A percentile compares a stretch with the other conserved stretches of the same genome.
Evolutionary conservation across 2,113 vertebrate species (phyloP).

Genomic region (Mus spicilegus): DNA sequence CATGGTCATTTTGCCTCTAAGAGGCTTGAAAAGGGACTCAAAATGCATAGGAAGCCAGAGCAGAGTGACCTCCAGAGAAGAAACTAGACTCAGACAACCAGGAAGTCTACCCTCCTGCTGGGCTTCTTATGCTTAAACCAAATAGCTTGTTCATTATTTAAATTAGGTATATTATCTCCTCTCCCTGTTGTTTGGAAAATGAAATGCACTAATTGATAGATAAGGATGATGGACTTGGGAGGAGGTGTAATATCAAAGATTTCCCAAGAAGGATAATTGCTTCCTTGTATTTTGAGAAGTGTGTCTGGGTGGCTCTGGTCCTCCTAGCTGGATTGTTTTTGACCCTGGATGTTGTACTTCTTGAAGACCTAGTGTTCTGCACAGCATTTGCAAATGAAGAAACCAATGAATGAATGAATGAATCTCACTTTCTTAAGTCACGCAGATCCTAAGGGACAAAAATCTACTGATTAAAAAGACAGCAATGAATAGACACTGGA

Average conservation of each 20-base stretch:
- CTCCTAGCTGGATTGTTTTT: neutral
- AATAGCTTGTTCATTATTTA: neutral
- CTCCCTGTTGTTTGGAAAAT: neutral
- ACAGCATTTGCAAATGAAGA: neutral
- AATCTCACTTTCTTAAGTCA: neutral
- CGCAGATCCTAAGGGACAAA: neutral
- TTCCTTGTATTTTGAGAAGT: neutral
- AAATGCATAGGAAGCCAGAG: neutral
- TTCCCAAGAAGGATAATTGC: accelerated
- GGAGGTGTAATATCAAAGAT: neutral
- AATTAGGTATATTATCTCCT: neutral
- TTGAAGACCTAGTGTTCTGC: neutral
- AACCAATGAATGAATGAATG: neutral
- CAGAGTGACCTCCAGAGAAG: neutral
- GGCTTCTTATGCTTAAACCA: neutral
- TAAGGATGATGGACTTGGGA: neutral
- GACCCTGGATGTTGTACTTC: neutral
- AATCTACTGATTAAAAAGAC: neutral
- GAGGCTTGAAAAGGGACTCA: neutral
- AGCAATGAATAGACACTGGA: neutral
- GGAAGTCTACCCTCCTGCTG: neutral
- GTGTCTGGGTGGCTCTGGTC: neutral
- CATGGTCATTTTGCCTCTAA: neutral
- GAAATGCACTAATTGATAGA: neutral
- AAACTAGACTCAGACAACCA: neutral